These are phyloP conservation scores for Hippopotamyrus pictus DNA, from an alignment of 2,797 vertebrate species.

Conservation along the genomic window DNA sequence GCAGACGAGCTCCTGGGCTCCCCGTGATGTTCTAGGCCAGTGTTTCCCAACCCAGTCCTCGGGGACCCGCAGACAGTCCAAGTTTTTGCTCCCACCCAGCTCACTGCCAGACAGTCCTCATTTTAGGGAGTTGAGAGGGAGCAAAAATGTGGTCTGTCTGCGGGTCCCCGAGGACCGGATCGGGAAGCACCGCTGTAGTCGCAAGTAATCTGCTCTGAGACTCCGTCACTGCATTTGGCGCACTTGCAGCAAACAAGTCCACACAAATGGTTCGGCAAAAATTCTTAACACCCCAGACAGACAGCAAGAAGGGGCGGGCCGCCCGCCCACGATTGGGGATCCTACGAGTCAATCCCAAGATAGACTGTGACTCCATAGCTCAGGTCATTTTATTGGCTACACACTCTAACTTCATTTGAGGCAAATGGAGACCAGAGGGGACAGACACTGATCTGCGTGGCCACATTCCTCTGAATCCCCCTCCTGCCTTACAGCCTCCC, in stretches of 20 bases:
- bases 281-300: not conserved
- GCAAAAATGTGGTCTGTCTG: not conserved
- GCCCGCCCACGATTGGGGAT: too few species aligned
- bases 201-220: not conserved
- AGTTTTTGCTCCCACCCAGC: not conserved
- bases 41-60: not conserved
- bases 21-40: not conserved
- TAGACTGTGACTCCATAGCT: not conserved
- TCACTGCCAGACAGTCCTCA: not conserved
- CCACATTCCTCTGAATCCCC: not conserved
- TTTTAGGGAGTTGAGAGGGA: not conserved
- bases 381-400: not conserved
- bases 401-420: not conserved
- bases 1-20: not conserved
- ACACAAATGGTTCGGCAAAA: not conserved
- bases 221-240: too few species aligned
- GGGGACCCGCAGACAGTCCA: not conserved
- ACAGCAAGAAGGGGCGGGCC: not conserved
- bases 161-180: not conserved
- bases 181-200: not conserved
- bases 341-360: not conserved
- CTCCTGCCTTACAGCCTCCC: not conserved
- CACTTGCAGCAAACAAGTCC: not conserved
- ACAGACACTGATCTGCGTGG: not conserved
- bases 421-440: not conserved